phyloP scores from a whole-genome alignment of 2,888 invertebrate genomes.

The Agrochola litura region DNA sequence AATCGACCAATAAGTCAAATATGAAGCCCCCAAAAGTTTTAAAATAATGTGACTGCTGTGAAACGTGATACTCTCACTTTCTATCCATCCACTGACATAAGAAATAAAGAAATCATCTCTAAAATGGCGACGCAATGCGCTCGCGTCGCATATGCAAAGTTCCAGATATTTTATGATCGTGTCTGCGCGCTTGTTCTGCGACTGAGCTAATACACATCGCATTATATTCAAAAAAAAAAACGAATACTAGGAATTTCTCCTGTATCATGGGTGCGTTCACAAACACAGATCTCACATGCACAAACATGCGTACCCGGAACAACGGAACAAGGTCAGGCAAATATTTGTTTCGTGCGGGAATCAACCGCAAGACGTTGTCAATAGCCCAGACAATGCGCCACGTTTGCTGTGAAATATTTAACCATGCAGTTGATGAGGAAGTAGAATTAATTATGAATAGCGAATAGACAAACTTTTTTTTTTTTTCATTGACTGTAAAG shows the following conservation, averaged over 20 bases:
- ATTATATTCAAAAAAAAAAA: conserved; percentile 5
- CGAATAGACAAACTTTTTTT: neutral
- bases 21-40: conserved; percentile 11
- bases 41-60: conserved; percentile 23
- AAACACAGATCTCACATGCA: conserved; percentile 44
- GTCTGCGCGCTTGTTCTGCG: conserved; percentile 14
- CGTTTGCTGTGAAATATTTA: conserved; percentile 20
- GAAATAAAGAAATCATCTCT: conserved; percentile 49
- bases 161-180: conserved; percentile 9
- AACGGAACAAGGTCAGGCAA: conserved; percentile 39
- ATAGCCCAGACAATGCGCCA: conserved; percentile 18
- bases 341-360: conserved; percentile 39
- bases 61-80: conserved; percentile 58
- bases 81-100: conserved; percentile 36
- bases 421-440: conserved; percentile 21
- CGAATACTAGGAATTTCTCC: conserved; percentile 27
- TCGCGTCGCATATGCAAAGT: conserved; percentile 13
- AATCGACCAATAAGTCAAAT: neutral
- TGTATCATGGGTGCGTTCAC: conserved; percentile 16
- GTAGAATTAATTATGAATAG: conserved; percentile 9
- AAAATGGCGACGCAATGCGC: neutral
- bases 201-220: neutral
- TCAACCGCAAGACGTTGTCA: conserved; percentile 26
- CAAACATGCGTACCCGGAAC: conserved; percentile 42
- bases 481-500: conserved; percentile 3